Conservation (phyloP, 2,888 invertebrate species). For the Cephus pygmeus region DNA sequence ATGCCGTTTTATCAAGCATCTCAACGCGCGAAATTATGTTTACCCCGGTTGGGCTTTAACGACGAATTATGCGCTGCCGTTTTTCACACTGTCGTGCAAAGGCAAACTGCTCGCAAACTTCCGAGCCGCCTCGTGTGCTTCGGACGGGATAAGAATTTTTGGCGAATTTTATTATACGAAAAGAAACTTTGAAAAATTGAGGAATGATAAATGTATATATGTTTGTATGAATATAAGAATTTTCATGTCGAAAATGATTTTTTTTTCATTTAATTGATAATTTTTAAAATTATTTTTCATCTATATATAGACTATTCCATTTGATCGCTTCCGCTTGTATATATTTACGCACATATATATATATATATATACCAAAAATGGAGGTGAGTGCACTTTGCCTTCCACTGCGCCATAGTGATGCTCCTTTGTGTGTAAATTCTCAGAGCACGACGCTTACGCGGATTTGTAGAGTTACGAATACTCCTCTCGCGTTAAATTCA, state of each 20-base stretch:
- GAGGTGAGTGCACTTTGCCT: neutral
- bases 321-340: neutral
- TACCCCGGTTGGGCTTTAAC: neutral
- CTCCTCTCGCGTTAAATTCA: conserved; percentile 1
- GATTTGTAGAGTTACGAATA: conserved; percentile 30
- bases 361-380: neutral
- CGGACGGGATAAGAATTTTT: neutral
- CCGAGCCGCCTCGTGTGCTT: neutral
- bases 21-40: conserved; percentile 2
- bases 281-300: neutral
- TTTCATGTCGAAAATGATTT: neutral
- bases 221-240: neutral
- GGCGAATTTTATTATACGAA: neutral
- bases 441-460: conserved; percentile 24
- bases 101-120: neutral
- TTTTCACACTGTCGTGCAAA: neutral
- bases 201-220: too few species aligned
- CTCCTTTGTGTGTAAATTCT: conserved; percentile 33
- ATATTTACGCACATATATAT: neutral
- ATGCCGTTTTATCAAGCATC: conserved; percentile 27
- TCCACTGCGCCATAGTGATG: neutral
- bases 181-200: neutral
- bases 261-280: neutral
- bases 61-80: neutral
- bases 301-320: neutral